Percentiles rank a stretch among this genome's conserved stretches.
phyloP scores from a whole-genome alignment of 2,888 invertebrate species.

The Elmis aenea region DNA sequence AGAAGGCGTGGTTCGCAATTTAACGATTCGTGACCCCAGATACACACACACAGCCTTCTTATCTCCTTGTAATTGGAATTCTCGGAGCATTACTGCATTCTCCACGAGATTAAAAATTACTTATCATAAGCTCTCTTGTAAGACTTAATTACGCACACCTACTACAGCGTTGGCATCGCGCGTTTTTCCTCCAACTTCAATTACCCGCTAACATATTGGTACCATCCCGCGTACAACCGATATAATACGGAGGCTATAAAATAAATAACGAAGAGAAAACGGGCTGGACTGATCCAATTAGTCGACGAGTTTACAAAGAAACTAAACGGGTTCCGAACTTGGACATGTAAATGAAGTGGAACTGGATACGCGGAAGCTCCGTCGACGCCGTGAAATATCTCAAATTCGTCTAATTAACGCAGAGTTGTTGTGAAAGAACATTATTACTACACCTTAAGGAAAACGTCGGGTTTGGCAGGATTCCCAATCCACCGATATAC shows the following conservation, averaged over 20 bases:
- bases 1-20: slow-evolving; percentile 25
- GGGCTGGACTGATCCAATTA: slow-evolving; percentile 15
- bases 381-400: slow-evolving; percentile 3
- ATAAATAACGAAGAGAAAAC: slow-evolving; percentile 14
- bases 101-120: not conserved
- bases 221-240: no score
- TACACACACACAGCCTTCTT: slow-evolving; percentile 12
- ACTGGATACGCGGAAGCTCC: slow-evolving; percentile 15
- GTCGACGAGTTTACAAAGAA: slow-evolving; percentile 12
- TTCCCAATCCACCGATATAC: no score
- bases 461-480: no score
- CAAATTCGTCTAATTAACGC: slow-evolving; percentile 4
- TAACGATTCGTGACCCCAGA: slow-evolving; percentile 22
- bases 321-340: slow-evolving; percentile 11
- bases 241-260: no score
- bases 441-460: no score
- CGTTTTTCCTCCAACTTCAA: no score
- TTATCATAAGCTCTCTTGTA: no score
- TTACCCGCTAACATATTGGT: no score
- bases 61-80: slow-evolving; percentile 17
- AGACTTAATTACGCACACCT: no score
- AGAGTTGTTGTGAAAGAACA: slow-evolving; percentile 3
- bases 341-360: slow-evolving; percentile 17
- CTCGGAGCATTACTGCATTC: slow-evolving; percentile 5
- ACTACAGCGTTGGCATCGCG: no score